These are phyloP conservation scores for Asbolus verrucosus DNA, from an alignment of 1,140 invertebrate species.

Conservation along the genomic window DNA sequence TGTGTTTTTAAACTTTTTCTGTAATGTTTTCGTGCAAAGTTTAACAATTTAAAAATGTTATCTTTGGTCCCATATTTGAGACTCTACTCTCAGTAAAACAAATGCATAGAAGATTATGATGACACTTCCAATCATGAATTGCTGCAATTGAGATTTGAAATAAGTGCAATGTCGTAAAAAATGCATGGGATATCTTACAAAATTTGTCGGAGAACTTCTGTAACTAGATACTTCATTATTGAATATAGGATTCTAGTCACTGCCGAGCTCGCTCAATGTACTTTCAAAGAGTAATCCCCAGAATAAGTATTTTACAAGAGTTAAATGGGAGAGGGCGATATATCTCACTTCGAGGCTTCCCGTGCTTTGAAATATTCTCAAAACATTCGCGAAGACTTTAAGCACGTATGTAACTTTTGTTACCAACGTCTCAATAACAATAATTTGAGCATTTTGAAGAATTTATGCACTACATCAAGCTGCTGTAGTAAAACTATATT, in stretches of 20 bases:
- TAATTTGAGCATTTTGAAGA: not conserved
- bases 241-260: slow-evolving; percentile 23
- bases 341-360: slow-evolving; percentile 26
- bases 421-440: not conserved
- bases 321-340: slow-evolving; percentile 34
- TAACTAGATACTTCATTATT: not conserved
- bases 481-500: too few relatives aligned
- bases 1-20: too few relatives aligned
- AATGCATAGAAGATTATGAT: too few relatives aligned
- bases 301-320: slow-evolving; percentile 33
- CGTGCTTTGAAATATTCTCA: slow-evolving; percentile 29
- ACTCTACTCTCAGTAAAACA: too few relatives aligned
- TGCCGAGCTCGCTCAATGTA: slow-evolving; percentile 17
- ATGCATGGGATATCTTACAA: not conserved
- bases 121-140: too few relatives aligned
- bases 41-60: too few relatives aligned
- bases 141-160: too few relatives aligned
- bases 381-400: not conserved
- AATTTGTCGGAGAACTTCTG: not conserved
- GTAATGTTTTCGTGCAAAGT: too few relatives aligned
- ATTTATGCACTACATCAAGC: not conserved
- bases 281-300: slow-evolving; percentile 21
- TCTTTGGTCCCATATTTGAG: too few relatives aligned
- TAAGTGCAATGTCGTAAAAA: slow-evolving; percentile 29
- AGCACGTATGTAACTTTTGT: not conserved